Conservation (phyloP, 2,888 invertebrate genomes). For the Cephus sareptanus region DNA sequence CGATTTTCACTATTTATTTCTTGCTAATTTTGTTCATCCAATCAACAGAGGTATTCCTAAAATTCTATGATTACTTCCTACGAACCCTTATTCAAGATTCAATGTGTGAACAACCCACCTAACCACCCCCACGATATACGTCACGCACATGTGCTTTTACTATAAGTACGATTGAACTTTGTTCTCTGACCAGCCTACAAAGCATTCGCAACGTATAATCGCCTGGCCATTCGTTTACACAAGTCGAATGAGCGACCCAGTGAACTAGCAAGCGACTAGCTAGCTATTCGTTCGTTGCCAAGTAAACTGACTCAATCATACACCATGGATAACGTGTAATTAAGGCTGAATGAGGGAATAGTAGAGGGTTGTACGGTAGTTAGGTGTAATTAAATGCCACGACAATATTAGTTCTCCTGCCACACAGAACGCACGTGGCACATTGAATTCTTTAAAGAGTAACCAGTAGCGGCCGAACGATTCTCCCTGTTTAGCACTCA, state of each 20-base stretch:
- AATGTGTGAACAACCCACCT: neutral
- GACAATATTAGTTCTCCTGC: slow-evolving; percentile 17
- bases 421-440: neutral
- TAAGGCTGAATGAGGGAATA: neutral
- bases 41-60: neutral
- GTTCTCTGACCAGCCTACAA: neutral
- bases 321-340: neutral
- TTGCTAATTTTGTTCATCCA: neutral
- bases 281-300: neutral
- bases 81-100: neutral
- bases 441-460: neutral
- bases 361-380: neutral
- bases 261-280: neutral
- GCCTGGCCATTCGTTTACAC: neutral
- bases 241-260: neutral
- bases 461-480: neutral
- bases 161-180: neutral
- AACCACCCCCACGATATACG: neutral
- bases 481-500: neutral
- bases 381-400: slow-evolving; percentile 17
- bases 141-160: neutral
- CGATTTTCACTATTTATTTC: neutral
- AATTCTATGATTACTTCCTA: neutral
- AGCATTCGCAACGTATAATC: neutral
- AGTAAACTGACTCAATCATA: neutral